These are phyloP conservation scores for Horisme vitalbata DNA, from an alignment of 2,888 invertebrate genomes.

Conservation along the genomic window DNA sequence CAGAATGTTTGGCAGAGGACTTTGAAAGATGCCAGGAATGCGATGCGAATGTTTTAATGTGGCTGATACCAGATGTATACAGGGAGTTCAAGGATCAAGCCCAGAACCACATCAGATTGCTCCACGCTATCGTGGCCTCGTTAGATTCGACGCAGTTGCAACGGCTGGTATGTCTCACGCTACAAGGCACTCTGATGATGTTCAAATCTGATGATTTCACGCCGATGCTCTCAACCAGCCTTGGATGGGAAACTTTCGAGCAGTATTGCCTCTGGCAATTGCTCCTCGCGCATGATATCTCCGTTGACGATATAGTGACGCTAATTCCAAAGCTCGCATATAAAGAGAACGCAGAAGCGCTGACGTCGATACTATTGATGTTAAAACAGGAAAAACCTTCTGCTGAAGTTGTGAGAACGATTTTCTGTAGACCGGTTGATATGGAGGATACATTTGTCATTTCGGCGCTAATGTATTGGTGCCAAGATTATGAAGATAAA, in stretches of 20 bases:
- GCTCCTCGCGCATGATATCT: slow-evolving; percentile 95
- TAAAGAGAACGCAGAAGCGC: slow-evolving; percentile 94
- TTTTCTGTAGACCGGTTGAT: slow-evolving; percentile 89
- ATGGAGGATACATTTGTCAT: slow-evolving; percentile 94
- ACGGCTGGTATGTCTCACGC: slow-evolving; percentile 93
- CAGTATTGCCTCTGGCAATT: slow-evolving; percentile 99
- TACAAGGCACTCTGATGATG: slow-evolving; percentile 94
- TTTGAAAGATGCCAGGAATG: slow-evolving; percentile 94
- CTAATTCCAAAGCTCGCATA: slow-evolving; percentile 89
- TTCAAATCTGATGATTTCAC: slow-evolving; percentile 90
- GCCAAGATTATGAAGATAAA: slow-evolving; percentile 95
- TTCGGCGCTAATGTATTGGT: slow-evolving; percentile 97
- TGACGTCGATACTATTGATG: slow-evolving; percentile 94
- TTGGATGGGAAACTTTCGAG: slow-evolving; percentile 98
- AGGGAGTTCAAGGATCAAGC: slow-evolving; percentile 94
- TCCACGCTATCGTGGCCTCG: slow-evolving; percentile 94
- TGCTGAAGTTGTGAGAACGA: slow-evolving; percentile 91
- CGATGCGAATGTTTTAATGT: slow-evolving; percentile 94
- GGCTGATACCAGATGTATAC: slow-evolving; percentile 96
- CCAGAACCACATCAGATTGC: slow-evolving; percentile 92
- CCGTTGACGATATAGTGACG: slow-evolving; percentile 94
- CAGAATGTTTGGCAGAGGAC: slow-evolving; percentile 89
- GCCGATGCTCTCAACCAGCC: slow-evolving; percentile 89
- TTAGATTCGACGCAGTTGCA: slow-evolving; percentile 95
- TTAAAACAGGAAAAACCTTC: slow-evolving; percentile 96